These are phyloP conservation scores for Takifugu bimaculatus DNA, from an alignment of 2,113 vertebrate species.

Conservation along the genomic window DNA sequence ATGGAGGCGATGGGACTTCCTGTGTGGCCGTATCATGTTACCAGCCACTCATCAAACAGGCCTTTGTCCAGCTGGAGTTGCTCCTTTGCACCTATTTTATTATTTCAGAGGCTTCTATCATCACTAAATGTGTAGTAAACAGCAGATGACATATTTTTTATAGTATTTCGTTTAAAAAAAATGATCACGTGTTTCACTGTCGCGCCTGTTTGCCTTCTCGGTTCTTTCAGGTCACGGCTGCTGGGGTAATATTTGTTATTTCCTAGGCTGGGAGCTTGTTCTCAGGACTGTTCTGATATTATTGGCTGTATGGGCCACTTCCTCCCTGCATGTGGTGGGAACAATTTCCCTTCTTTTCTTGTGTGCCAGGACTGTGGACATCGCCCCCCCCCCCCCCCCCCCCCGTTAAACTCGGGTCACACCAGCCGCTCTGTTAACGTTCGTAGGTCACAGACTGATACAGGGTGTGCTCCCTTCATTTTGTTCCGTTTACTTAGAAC, in stretches of 20 bases:
- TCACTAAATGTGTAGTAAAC: background rate
- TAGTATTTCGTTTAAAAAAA: background rate
- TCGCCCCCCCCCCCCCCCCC: conserved; percentile 3
- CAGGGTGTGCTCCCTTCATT: too few species aligned
- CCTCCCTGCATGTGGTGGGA: conserved; percentile 49
- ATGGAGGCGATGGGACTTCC: conserved; percentile 8
- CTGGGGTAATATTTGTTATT: background rate
- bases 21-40: conserved; percentile 37
- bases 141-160: too few species aligned
- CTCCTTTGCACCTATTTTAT: background rate
- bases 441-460: too few species aligned
- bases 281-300: conserved; percentile 11
- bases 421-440: too few species aligned
- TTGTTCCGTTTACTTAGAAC: background rate
- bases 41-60: conserved; percentile 16
- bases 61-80: conserved; percentile 25
- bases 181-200: too few species aligned
- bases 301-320: conserved; percentile 40
- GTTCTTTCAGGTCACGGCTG: background rate
- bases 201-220: too few species aligned
- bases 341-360: conserved; percentile 57
- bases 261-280: background rate
- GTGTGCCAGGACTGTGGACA: conserved; percentile 21
- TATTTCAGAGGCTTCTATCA: conserved; percentile 5
- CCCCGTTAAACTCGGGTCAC: too few species aligned